phyloP scores from a whole-genome alignment of 2,797 vertebrate species.

The Alfaro cultratus region DNA sequence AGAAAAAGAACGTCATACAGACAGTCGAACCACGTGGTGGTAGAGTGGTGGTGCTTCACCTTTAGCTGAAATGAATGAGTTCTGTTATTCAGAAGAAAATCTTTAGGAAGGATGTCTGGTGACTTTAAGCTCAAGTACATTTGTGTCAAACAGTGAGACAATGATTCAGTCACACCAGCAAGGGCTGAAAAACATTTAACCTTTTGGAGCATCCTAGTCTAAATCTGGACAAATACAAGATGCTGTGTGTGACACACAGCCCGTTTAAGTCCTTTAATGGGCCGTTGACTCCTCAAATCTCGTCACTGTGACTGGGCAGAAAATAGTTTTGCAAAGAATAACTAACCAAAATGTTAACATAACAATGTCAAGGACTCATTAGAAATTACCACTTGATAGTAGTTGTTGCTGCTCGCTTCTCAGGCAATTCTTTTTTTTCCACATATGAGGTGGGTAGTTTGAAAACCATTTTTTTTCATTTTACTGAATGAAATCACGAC shows the following conservation, averaged over 20 bases:
- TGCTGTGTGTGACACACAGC: neutral
- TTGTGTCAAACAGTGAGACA: neutral
- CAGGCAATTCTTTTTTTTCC: neutral
- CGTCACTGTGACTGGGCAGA: neutral
- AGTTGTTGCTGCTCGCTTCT: neutral
- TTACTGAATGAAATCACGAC: neutral
- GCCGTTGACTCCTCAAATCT: neutral
- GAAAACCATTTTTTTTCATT: neutral
- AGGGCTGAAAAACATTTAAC: neutral
- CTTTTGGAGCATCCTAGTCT: neutral
- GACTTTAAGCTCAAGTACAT: neutral
- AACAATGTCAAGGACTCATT: too few species aligned
- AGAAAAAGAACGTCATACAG: too few species aligned
- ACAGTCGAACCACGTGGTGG: too few species aligned
- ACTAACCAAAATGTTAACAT: too few species aligned
- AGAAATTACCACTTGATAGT: neutral
- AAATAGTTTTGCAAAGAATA: neutral
- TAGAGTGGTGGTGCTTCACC: too few species aligned
- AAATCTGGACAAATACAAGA: neutral
- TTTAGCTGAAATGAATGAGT: neutral
- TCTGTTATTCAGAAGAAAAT: neutral
- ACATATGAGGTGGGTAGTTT: neutral
- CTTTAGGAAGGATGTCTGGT: neutral
- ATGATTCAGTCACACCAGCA: neutral
- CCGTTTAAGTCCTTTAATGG: neutral